A percentile compares a stretch with the other conserved stretches of the same genome.
phyloP scores from a whole-genome alignment of 1,140 invertebrate genomes.

The Penaeus indicus region DNA sequence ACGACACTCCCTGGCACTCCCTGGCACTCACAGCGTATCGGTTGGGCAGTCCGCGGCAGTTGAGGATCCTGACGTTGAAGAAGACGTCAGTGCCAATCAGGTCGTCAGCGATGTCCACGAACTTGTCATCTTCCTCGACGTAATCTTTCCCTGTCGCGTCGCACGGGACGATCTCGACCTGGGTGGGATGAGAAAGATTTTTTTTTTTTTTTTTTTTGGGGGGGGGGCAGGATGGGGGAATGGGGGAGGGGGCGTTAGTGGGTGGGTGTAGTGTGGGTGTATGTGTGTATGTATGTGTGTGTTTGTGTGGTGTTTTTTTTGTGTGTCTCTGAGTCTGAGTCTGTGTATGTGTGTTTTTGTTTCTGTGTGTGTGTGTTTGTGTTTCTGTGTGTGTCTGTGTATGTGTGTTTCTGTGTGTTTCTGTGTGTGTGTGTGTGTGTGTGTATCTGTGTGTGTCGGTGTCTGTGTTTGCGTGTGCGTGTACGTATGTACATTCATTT shows the following conservation, averaged over 20 bases:
- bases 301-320: not conserved
- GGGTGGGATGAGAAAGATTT: not conserved
- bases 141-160: slow-evolving; percentile 72
- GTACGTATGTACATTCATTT: too few relatives aligned
- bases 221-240: too few relatives aligned
- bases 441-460: too few relatives aligned
- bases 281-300: not conserved
- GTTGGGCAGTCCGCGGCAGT: slow-evolving; percentile 72
- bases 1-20: not conserved
- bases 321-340: not conserved
- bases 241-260: too few relatives aligned
- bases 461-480: not conserved
- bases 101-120: slow-evolving; percentile 72
- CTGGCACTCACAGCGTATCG: slow-evolving; percentile 72
- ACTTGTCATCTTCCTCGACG: slow-evolving; percentile 73
- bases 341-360: not conserved
- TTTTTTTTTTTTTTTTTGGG: not conserved
- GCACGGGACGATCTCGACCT: slow-evolving; percentile 73
- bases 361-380: not conserved
- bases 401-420: too few relatives aligned
- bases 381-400: too few relatives aligned
- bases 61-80: slow-evolving; percentile 73
- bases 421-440: too few relatives aligned
- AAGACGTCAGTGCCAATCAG: slow-evolving; percentile 72
- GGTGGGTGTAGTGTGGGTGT: not conserved